Base-by-base conservation (phyloP, 2,888 invertebrate genomes). In the Aphidoletes aphidimyza region DNA sequence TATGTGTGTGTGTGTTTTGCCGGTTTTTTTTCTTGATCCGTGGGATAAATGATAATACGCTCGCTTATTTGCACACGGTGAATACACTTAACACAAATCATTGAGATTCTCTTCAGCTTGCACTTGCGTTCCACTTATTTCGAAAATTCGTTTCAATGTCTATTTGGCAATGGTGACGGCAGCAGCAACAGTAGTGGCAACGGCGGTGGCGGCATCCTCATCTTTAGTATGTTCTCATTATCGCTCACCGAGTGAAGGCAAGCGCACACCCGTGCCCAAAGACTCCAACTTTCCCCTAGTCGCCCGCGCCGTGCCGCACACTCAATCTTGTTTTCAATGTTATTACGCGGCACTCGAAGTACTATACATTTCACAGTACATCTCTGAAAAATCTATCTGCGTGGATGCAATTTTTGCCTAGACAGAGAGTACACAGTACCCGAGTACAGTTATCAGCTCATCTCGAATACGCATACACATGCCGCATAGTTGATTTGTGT, bases 11-110 rank as follows among this genome's bases (percentile, higher is more conserved):
- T 69, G 69, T 69, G 39, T 47, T 8, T 17, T 69, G 69, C 30
- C 69, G 69, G n/a, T n/a, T n/a, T n/a, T n/a, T 69, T 69, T 69
- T 34, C 69, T 6, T 9, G 6, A n/a, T 69, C 69, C 69, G 30
- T 14, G 17, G 69, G 69, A 69, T 26, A 69, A 69, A 69, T 30
- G 34, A 69, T 69, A 69, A 69, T 69, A 69, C n/a, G 69, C 69
- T 69, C 69, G 69, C 14, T 69, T 69, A 69, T 69, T 30, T 69
- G 30, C 8, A 69, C 69, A 69, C 69, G 30, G 69, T 69, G 69
- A 69, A 69, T 30, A 69, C 69, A 69, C 69, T 69, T 69, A 69
- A 69, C 69, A 69, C 34, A 69, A 69, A 69, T 69, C 69, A 69
- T 69, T 69, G 69, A 69, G 30, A 69, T 69, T 69, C 30, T 69